Percentiles rank a stretch among this genome's conserved stretches.
phyloP scores from a whole-genome alignment of 92 coral and sea anemone genomes.

The Epizoanthus ramosus region DNA sequence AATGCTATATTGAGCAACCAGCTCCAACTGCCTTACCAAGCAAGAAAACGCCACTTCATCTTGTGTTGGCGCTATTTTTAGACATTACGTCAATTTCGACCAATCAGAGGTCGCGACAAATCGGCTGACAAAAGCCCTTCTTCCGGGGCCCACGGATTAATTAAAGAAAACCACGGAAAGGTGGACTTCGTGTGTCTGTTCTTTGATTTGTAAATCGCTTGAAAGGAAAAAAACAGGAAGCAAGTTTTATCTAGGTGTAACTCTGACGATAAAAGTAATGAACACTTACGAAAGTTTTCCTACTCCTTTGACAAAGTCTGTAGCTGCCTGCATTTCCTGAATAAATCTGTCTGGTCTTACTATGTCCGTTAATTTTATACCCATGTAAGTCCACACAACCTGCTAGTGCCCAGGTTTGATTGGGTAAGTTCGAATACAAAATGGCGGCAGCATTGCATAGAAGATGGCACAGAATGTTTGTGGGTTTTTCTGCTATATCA shows the following conservation, averaged over 20 bases:
- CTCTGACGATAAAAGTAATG: not conserved
- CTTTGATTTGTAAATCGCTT: constrained; percentile 3
- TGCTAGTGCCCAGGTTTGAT: too few species aligned
- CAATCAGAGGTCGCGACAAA: constrained; percentile 23
- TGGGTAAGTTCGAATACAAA: not conserved
- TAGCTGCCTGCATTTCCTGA: too few species aligned
- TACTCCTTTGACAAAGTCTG: not conserved
- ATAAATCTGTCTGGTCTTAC: too few species aligned
- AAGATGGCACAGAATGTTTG: not conserved
- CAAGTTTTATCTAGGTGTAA: not conserved
- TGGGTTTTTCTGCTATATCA: not conserved
- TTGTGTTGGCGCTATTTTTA: constrained; percentile 35
- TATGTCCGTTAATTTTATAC: not conserved
- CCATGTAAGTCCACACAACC: not conserved
- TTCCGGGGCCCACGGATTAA: constrained; percentile 9
- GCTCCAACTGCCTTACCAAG: constrained; percentile 4
- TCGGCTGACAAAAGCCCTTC: constrained; percentile 26
- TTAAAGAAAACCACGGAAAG: not conserved
- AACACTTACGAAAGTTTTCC: not conserved
- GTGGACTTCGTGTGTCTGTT: not conserved
- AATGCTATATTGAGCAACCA: constrained; percentile 42
- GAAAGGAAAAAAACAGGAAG: not conserved
- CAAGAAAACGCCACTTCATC: constrained; percentile 26
- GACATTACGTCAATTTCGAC: constrained; percentile 35
- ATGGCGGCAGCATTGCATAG: constrained; percentile 31